These are phyloP conservation scores for Falco berigora DNA, from an alignment of 2,797 vertebrate species.

Conservation along the genomic window DNA sequence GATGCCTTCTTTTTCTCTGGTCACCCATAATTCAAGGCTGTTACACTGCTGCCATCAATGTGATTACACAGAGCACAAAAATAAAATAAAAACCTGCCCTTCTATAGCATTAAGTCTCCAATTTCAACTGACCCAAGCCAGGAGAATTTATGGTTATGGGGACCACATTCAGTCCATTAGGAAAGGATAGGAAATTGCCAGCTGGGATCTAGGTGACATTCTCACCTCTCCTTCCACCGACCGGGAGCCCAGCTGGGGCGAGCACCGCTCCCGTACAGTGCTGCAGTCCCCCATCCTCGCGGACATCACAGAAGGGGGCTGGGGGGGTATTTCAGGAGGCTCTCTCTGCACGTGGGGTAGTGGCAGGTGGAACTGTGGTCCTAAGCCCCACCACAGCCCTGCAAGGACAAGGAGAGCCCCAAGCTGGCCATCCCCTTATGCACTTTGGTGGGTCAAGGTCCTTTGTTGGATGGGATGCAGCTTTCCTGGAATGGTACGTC, in stretches of 20 bases:
- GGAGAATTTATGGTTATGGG: not conserved
- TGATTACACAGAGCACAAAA: not conserved
- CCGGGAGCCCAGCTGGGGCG: not conserved
- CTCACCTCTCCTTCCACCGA: not conserved
- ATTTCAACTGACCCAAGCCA: not conserved
- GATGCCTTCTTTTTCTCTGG: not conserved
- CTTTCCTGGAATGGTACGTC: not conserved
- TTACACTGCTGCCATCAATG: not conserved
- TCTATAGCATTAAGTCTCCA: not conserved
- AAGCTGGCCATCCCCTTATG: accelerated
- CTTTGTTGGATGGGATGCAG: accelerated
- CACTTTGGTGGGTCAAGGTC: not conserved
- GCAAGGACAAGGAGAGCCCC: not conserved
- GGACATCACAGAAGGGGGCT: not conserved
- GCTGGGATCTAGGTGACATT: not conserved
- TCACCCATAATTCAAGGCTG: constrained; percentile 18
- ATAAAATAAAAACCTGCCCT: not conserved
- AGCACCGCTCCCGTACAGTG: accelerated
- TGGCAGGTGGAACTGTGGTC: not conserved
- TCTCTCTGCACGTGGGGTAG: not conserved
- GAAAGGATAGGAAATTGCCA: not conserved
- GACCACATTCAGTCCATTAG: not conserved
- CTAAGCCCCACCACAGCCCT: not conserved
- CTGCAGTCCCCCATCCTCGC: not conserved
- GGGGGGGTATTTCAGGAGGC: accelerated